Evolutionary conservation across 2,888 invertebrate species (phyloP), one percentile per base, ranked within the genome.

Genomic region (Drosophila anceps): DNA sequence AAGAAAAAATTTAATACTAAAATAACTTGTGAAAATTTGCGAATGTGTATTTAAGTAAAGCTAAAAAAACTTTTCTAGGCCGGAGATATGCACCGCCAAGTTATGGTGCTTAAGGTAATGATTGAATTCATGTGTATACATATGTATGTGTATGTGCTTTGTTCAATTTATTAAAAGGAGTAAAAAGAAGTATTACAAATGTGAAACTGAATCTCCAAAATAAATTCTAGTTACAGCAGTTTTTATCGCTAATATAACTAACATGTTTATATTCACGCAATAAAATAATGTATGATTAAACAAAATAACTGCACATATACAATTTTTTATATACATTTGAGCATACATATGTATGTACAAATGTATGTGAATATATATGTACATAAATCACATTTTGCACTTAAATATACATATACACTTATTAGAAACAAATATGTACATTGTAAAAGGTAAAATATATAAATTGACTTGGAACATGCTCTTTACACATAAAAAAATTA

Each of bases 41-140:
- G 69, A 60, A 80, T 81, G 81, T 81, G 62, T 77, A 62, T 70
- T 81, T 70, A 80, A 73, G 35, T 57, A 55, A 70, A 60, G 20
- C 57, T 24, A 13, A 59, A 59, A 33, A 8, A 65, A 50, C 46
- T 24, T 31, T 60, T 44, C n/a, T 64, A 53, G 59, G 77, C 43
- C 51, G 43, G 65, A 62, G 48, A 65, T 81, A 81, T 76, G 77
- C 71, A 59, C 58, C 61, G 51, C 46, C 61, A 46, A 62, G 61
- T 43, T 70, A 70, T 59, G 61, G 76, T 81, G 72, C 71, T 57
- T 43, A 55, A 76, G 76, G 76, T 76, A 76, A 69, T 61, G 58
- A 58, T 12, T 9, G 37, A 61, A 59, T 64, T 76, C 46, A 37
- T 53, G 62, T 48, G 44, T 44, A 44, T 44, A 12, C 4, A 35